Base-by-base conservation (phyloP, 2,113 vertebrate species). In the Ginglymostoma cirratum region DNA sequence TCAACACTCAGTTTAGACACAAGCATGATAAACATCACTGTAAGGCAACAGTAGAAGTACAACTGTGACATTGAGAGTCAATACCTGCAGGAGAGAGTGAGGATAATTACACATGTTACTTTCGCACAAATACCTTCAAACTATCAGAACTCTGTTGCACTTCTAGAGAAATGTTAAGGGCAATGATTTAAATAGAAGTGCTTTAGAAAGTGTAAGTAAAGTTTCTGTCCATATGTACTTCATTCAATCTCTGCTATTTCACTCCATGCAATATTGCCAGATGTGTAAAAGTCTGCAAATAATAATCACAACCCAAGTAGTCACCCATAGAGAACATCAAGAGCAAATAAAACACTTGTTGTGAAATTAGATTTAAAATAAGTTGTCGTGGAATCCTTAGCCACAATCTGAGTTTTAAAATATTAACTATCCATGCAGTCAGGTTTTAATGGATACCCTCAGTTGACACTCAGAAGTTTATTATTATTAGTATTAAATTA, bases 391-490 rank as follows among this genome's bases (percentile, higher is more conserved):
- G 0, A 45, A 95, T 95, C 67, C 72, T 95, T 66, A 52, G 42
- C 69, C 30, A 24, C 72, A 69, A 72, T 95, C 66, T 72, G 42
- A 65, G 65, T 95, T 95, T 95, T 70, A 30, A 95, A 72, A 95
- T 95, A 70, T 30, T 95, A 95, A 72, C 12, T 30, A 23, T 21
- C 45, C 72, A 0, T 52, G 27, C 69, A 52, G 94, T 34, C 69
- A 52, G 24, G 23, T 72, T 72, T 27, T 67, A 24, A 95, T 52
- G 14, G 42, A 48, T 45, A 67, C 14, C 67, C 27, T 95, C 69
- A 72, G 66, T 95, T 72, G 94, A 95, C 69, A 76, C 24, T 76
- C 67, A 52, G 94, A 42, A 52, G 69, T 95, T 72, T 52, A 95
- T 61, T 61, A 48, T 94, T 94, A 70, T 42, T 69, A 94, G 45